Conservation (phyloP, 2,113 vertebrate genomes). For the Calyptomena viridis region DNA sequence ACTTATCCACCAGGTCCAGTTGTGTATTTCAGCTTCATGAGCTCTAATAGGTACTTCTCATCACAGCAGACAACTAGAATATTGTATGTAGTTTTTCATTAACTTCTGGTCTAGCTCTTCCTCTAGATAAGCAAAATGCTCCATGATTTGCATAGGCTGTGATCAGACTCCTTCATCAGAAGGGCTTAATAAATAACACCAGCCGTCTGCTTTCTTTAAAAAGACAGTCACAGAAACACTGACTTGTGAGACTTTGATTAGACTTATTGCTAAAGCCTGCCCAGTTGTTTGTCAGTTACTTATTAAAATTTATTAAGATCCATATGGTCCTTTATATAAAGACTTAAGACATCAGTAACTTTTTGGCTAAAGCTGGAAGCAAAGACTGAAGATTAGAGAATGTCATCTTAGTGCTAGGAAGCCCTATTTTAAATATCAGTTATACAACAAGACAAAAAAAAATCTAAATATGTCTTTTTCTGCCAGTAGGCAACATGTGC, state of each 20-base stretch:
- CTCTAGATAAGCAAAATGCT: background rate
- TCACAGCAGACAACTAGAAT: background rate
- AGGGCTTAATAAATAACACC: background rate
- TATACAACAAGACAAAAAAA: background rate
- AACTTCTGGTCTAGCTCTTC: background rate
- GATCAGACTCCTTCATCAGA: background rate
- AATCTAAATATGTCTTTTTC: background rate
- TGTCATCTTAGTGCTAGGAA: background rate
- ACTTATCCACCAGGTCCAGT: background rate
- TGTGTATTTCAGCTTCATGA: background rate
- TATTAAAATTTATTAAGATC: constrained; percentile 1
- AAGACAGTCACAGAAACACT: background rate
- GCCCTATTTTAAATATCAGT: background rate
- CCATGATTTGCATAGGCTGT: background rate
- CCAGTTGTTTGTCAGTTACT: background rate
- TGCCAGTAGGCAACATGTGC: background rate
- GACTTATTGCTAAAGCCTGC: background rate
- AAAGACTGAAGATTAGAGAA: background rate
- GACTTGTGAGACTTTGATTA: background rate
- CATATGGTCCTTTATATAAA: background rate
- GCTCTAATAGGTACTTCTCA: background rate
- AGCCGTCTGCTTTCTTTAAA: background rate
- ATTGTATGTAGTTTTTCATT: background rate
- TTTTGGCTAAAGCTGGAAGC: background rate
- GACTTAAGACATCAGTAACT: background rate